Evolutionary conservation across 2,888 invertebrate genomes (phyloP), one percentile per base, ranked within the genome.

Genomic region (Tenthredo distinguenda): DNA sequence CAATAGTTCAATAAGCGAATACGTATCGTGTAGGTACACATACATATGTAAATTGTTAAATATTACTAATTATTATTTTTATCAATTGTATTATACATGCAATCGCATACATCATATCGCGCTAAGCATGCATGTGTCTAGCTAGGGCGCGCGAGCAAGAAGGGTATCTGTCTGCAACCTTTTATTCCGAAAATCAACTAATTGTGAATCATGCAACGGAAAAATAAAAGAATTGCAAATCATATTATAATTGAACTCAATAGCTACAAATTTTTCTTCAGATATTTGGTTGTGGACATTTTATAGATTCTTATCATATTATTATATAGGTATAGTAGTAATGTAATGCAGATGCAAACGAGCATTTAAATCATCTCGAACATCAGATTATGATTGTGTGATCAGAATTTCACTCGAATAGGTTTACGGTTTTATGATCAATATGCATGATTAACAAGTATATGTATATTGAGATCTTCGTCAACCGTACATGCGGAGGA

Each of bases 221-320:
- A 83, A 84, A 18, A 47, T 47, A 47, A 15, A 40, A 40, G 6
- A 37, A 43, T 74, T n/a, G 18, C 15, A 43, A 74, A 43, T 21
- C 26, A 55, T 62, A 12, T 34, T 37, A 26, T 62, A 62, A 40
- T 62, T 77, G 77, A 81, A 81, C 50, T 62, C 71, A 21, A 71
- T 50, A 37, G 34, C 43, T 37, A 47, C 82, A 81, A 90, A 87
- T 87, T 90, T 88, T 55, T 18, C 88, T 90, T 91, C 91, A 91
- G 91, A 90, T 91, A 91, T 90, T 90, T 89, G 91, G 91, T 92
- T 91, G 91, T 92, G 92, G 91, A 91, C 88, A 90, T 91, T 89
- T 91, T 91, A 92, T 91, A 92, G 90, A 92, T 91, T 89, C 92
- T 90, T 92, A 92, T 92, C 91, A 88, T 91, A 92, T 91, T 88